These are phyloP conservation scores for Meriones psammophilus DNA, from an alignment of 2,797 vertebrate species.

Conservation along the genomic window DNA sequence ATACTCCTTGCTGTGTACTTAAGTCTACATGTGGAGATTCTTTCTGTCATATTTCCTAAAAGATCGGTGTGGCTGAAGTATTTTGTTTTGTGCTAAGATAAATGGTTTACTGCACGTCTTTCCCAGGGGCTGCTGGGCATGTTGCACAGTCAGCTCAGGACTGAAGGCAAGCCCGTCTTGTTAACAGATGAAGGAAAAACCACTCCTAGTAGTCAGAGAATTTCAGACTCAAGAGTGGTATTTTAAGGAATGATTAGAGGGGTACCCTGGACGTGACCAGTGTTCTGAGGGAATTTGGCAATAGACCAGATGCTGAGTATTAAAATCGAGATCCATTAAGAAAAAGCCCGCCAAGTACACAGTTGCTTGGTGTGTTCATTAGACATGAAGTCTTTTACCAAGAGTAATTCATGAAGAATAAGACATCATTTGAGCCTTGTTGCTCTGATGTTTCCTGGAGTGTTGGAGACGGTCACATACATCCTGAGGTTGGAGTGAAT, in stretches of 20 bases:
- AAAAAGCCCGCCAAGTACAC: neutral
- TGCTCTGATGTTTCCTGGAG: neutral
- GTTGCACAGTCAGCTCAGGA: slow-evolving; percentile 19
- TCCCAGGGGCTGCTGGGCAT: neutral
- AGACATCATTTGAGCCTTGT: neutral
- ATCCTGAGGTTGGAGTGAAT: neutral
- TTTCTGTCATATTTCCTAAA: slow-evolving; percentile 58
- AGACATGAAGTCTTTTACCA: neutral
- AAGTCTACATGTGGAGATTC: slow-evolving; percentile 26
- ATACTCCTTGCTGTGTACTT: slow-evolving; percentile 44
- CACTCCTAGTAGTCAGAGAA: neutral
- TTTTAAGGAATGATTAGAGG: slow-evolving; percentile 33
- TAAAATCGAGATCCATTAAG: slow-evolving; percentile 32
- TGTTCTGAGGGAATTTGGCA: slow-evolving; percentile 24
- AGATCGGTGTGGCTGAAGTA: neutral
- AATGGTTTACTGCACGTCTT: slow-evolving; percentile 42
- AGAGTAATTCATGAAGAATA: neutral
- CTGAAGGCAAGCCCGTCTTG: neutral
- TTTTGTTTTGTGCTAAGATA: slow-evolving; percentile 51
- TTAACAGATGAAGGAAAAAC: slow-evolving; percentile 60
- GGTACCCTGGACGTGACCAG: neutral
- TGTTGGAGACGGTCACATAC: neutral
- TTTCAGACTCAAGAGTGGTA: slow-evolving; percentile 23
- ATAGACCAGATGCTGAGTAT: neutral
- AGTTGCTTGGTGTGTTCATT: slow-evolving; percentile 5